Percentiles rank a stretch among this genome's conserved stretches.
phyloP scores from a whole-genome alignment of 1,140 invertebrate genomes.

The Caenorhabditis elegans region DNA sequence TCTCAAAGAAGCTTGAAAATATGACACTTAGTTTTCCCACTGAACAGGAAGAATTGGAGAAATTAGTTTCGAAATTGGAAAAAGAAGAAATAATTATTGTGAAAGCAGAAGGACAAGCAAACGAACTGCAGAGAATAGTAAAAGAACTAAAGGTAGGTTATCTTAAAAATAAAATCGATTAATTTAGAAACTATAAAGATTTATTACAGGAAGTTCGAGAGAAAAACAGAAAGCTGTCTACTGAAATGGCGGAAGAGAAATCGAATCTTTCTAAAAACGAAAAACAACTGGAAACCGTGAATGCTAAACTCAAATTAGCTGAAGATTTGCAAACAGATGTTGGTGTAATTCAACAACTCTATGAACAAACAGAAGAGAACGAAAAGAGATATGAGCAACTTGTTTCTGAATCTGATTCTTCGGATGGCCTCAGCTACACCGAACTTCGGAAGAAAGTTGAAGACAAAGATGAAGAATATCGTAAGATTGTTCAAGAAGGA shows the following conservation, averaged over 20 bases:
- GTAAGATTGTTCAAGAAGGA: background rate
- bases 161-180: background rate
- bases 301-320: background rate
- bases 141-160: background rate
- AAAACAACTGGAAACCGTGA: background rate
- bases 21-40: background rate
- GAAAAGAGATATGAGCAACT: background rate
- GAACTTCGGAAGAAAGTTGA: background rate
- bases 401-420: background rate
- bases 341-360: background rate
- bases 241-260: background rate
- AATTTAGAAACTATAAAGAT: no score
- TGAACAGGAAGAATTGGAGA: background rate
- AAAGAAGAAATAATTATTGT: background rate
- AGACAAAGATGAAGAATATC: constrained; percentile 2
- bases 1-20: constrained; percentile 33
- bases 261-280: background rate
- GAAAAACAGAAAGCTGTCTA: background rate
- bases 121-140: background rate
- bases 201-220: background rate
- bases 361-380: background rate
- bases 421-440: background rate
- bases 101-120: background rate
- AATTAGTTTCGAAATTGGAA: background rate
- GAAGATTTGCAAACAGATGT: background rate